Percentiles rank a stretch among this genome's conserved stretches.
Evolutionary conservation across 64 coral and sea anemone genomes (phyloP).

Genomic region (Porites australiensis): DNA sequence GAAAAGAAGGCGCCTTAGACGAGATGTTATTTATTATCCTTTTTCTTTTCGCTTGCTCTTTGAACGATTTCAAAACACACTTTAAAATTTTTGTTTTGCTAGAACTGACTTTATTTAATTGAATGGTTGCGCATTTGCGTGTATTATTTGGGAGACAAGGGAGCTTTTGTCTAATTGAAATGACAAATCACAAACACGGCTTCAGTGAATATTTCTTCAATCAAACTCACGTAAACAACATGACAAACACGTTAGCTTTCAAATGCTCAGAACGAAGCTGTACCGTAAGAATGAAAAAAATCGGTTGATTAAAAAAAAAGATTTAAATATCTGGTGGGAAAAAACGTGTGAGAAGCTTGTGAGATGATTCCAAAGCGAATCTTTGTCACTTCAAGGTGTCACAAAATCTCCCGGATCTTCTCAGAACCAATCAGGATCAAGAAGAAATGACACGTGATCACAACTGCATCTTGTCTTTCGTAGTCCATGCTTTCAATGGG

Average conservation of each 20-base stretch:
- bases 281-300: too few species aligned
- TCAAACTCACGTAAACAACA: too few species aligned
- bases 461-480: not conserved
- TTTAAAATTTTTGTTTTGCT: not conserved
- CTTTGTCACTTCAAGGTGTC: not conserved
- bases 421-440: not conserved
- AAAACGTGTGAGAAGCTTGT: not conserved
- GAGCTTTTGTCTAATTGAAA: not conserved
- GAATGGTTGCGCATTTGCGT: not conserved
- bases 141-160: not conserved
- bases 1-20: too few species aligned
- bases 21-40: too few species aligned
- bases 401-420: not conserved
- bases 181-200: not conserved
- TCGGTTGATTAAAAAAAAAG: too few species aligned
- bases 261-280: too few species aligned
- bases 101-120: not conserved
- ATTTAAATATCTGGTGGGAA: not conserved
- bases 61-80: too few species aligned
- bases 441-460: not conserved
- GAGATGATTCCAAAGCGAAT: not conserved
- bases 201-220: too few species aligned
- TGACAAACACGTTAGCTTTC: too few species aligned
- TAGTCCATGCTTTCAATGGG: not conserved
- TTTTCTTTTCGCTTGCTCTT: too few species aligned